phyloP scores from a whole-genome alignment of 2,888 invertebrate genomes.

The Mesorhabditis belari region DNA sequence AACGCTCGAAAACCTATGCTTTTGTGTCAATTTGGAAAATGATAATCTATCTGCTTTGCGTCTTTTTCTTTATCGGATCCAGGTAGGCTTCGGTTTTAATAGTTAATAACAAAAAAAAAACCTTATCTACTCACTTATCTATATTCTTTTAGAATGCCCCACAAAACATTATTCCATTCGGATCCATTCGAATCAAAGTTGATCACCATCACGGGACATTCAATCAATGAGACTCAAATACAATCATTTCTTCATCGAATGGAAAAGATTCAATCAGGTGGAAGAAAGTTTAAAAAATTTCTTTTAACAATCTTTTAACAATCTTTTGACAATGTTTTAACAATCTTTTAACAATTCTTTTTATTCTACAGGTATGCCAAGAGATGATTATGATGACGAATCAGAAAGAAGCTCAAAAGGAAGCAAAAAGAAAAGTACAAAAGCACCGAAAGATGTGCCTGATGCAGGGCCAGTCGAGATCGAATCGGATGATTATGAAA shows the following conservation, averaged over 20 bases:
- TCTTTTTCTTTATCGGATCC: slow-evolving; percentile 64
- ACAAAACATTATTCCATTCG: slow-evolving; percentile 1
- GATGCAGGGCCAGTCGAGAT: background rate
- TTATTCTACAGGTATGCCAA: background rate
- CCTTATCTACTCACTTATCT: background rate
- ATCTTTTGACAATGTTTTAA: background rate
- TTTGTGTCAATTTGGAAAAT: slow-evolving; percentile 85
- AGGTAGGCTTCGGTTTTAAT: slow-evolving; percentile 6
- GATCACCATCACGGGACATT: slow-evolving; percentile 44
- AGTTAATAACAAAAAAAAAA: no score
- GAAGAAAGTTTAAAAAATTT: background rate
- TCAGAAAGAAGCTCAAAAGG: background rate
- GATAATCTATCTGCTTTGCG: slow-evolving; percentile 69
- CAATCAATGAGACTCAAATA: slow-evolving; percentile 46
- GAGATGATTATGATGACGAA: background rate
- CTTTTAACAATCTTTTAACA: background rate
- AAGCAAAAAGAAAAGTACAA: background rate
- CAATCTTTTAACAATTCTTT: background rate
- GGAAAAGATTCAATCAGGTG: slow-evolving; percentile 14
- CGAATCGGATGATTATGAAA: background rate
- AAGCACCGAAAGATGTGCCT: background rate
- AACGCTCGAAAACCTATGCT: slow-evolving; percentile 81
- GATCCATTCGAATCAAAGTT: slow-evolving; percentile 52
- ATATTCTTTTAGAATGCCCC: background rate
- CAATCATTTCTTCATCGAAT: slow-evolving; percentile 43